phyloP scores from a whole-genome alignment of 1,140 invertebrate genomes.

The Drosophila aff. region DNA sequence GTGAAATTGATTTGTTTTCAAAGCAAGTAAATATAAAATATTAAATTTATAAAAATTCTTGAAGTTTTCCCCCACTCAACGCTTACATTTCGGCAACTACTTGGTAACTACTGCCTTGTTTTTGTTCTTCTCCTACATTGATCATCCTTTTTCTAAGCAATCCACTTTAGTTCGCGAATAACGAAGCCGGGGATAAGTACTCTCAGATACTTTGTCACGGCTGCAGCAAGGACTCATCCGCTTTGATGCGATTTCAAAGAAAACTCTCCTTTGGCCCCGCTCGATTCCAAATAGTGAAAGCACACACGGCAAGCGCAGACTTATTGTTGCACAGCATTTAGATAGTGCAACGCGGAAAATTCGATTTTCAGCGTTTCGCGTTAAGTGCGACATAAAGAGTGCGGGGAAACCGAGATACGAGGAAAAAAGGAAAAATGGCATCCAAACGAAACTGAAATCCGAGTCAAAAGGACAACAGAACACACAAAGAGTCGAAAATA shows the following conservation, averaged over 20 bases:
- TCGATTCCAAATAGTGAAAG: constrained; percentile 2
- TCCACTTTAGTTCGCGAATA: constrained; percentile 14
- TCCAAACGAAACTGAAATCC: background rate
- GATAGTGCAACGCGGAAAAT: constrained; percentile 45
- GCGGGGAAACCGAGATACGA: constrained; percentile 14
- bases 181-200: background rate
- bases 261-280: background rate
- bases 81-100: background rate
- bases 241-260: constrained; percentile 3
- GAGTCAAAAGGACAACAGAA: background rate
- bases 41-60: background rate
- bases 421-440: background rate
- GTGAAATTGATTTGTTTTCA: too few relatives aligned
- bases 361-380: constrained; percentile 34
- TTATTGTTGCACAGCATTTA: constrained; percentile 29
- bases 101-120: too few relatives aligned
- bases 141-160: constrained; percentile 10
- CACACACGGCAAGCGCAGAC: constrained; percentile 1
- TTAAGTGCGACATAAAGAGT: constrained; percentile 76
- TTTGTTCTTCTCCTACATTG: background rate
- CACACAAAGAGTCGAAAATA: background rate
- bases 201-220: constrained; percentile 19
- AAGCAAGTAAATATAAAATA: too few relatives aligned
- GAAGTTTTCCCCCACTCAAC: background rate
- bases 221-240: constrained; percentile 2